phyloP scores from a whole-genome alignment of 2,797 vertebrate genomes.

The Gymnothorax reevesii region DNA sequence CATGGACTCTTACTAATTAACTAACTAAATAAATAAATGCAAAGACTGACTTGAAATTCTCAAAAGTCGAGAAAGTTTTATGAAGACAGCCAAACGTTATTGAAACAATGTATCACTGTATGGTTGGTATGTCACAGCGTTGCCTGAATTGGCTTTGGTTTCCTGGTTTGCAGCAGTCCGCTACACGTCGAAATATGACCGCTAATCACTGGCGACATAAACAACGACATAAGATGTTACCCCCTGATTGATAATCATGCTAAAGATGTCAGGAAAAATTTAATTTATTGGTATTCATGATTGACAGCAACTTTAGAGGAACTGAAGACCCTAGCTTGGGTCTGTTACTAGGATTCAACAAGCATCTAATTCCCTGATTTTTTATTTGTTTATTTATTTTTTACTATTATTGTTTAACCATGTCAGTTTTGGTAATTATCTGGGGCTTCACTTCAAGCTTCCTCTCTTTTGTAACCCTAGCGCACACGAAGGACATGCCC shows the following conservation, averaged over 20 bases:
- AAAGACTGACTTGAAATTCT: neutral
- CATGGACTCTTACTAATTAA: neutral
- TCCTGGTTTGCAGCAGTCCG: neutral
- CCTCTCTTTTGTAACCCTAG: slow-evolving; percentile 57
- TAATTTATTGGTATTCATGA: neutral
- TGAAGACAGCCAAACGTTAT: too few species aligned
- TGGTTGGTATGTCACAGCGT: too few species aligned
- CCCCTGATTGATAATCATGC: too few species aligned
- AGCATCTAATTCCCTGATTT: neutral
- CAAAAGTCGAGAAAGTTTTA: too few species aligned
- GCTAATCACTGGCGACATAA: too few species aligned
- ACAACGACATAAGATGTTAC: too few species aligned
- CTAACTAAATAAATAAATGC: too few species aligned
- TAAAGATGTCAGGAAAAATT: neutral
- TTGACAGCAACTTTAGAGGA: neutral
- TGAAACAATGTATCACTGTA: too few species aligned
- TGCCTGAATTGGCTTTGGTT: neutral
- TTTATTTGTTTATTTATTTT: neutral
- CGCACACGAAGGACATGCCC: slow-evolving; percentile 98
- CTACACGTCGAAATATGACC: neutral
- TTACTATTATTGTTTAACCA: neutral
- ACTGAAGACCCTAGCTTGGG: neutral
- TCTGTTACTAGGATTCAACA: neutral
- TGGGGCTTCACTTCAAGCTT: neutral
- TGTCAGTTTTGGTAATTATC: neutral